Evolutionary conservation across 2,888 invertebrate species (phyloP).

Genomic region (Brenthis hecate): DNA sequence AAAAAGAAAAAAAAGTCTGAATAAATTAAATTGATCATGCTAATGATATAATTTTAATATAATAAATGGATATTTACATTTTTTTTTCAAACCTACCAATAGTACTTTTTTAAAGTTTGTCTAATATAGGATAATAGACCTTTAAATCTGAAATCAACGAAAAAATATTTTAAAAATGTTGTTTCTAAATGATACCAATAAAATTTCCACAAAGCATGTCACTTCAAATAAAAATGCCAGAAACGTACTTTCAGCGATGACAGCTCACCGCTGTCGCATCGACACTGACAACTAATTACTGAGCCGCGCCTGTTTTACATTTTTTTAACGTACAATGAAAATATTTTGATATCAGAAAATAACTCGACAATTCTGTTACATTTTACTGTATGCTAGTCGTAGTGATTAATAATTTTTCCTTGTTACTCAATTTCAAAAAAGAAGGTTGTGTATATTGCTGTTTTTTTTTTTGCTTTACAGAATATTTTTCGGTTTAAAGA

Average conservation of each 20-base stretch:
- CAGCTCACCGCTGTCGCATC: slow-evolving; percentile 26
- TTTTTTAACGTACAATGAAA: slow-evolving; percentile 15
- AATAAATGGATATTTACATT: too few species aligned
- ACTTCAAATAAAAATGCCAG: slow-evolving; percentile 13
- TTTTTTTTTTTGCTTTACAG: too few species aligned
- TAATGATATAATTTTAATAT: too few species aligned
- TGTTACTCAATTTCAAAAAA: too few species aligned
- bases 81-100: too few species aligned
- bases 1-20: too few species aligned
- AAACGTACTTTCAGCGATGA: slow-evolving; percentile 16
- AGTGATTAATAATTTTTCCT: too few species aligned
- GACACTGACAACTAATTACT: slow-evolving; percentile 34
- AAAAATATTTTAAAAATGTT: not conserved
- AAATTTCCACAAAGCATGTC: slow-evolving; percentile 13
- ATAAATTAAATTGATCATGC: too few species aligned
- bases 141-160: not conserved
- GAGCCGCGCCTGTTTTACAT: slow-evolving; percentile 28
- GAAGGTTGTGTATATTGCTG: not conserved
- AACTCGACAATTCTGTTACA: not conserved
- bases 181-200: slow-evolving; percentile 2
- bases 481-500: too few species aligned
- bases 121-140: not conserved
- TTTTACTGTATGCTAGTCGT: not conserved
- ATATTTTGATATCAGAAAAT: slow-evolving; percentile 11
- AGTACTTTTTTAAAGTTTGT: too few species aligned